phyloP scores from a whole-genome alignment of 35 echinoderm and acorn worm species.

The Anneissia japonica region DNA sequence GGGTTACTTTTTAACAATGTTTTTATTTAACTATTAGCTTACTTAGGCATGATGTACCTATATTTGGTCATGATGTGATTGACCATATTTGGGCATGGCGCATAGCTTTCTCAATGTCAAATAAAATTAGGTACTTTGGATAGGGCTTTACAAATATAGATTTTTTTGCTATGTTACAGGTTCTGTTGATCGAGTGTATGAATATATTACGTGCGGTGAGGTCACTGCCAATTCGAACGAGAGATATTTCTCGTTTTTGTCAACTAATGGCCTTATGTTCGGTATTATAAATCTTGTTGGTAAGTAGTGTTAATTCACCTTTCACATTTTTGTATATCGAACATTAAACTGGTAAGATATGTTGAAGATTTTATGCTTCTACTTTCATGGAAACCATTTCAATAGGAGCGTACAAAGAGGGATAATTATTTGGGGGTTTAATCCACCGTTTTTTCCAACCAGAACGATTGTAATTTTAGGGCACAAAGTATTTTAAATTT shows the following conservation, averaged over 20 bases:
- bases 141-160: not conserved
- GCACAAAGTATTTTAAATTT: no score
- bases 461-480: no score
- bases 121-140: not conserved
- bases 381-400: no score
- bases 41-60: not conserved
- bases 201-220: constrained; percentile 42
- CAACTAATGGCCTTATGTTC: constrained; percentile 73
- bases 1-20: no score
- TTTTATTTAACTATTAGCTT: no score
- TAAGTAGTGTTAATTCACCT: constrained; percentile 15
- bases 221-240: constrained; percentile 51
- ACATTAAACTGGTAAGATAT: no score
- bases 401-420: no score
- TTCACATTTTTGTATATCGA: no score
- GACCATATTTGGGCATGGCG: not conserved
- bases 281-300: constrained; percentile 84
- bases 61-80: not conserved
- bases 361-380: no score
- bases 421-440: no score
- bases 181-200: constrained; percentile 39
- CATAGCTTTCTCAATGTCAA: not conserved
- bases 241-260: constrained; percentile 74
- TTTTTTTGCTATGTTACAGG: constrained; percentile 31
- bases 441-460: no score